Percentiles rank a stretch among this genome's conserved stretches.
Evolutionary conservation across 1,140 invertebrate species (phyloP).

Genomic region (Drosophila sproati): DNA sequence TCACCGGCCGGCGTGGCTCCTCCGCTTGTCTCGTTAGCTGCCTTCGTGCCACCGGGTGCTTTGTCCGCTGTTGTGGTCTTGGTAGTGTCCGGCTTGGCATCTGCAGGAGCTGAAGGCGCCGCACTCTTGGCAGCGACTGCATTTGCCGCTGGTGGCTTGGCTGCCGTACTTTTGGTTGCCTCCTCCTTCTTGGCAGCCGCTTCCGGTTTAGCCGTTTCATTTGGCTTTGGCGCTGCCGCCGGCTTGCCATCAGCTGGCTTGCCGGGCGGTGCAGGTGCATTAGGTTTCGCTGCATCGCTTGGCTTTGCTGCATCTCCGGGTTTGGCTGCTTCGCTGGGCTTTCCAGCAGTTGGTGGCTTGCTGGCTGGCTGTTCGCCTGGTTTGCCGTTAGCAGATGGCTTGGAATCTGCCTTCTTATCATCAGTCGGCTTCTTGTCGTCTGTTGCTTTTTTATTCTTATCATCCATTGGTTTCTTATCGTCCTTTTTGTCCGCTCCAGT

Average conservation of each 20-base stretch:
- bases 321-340: slow-evolving; percentile 40
- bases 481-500: slow-evolving; percentile 14
- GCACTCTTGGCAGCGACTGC: slow-evolving; percentile 64
- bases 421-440: slow-evolving; percentile 47
- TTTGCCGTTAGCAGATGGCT: slow-evolving; percentile 28
- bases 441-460: slow-evolving; percentile 47
- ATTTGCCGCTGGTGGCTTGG: slow-evolving; percentile 51
- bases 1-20: slow-evolving; percentile 57
- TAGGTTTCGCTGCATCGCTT: slow-evolving; percentile 55
- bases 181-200: slow-evolving; percentile 78
- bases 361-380: slow-evolving; percentile 44
- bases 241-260: slow-evolving; percentile 74
- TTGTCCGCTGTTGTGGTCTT: slow-evolving; percentile 33
- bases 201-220: slow-evolving; percentile 67
- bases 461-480: slow-evolving; percentile 23
- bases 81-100: slow-evolving; percentile 68
- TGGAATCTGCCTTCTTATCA: slow-evolving; percentile 32
- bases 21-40: slow-evolving; percentile 60
- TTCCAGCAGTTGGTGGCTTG: slow-evolving; percentile 49
- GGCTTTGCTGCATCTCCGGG: slow-evolving; percentile 55
- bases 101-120: slow-evolving; percentile 68
- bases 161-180: slow-evolving; percentile 58
- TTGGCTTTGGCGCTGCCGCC: slow-evolving; percentile 64
- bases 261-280: slow-evolving; percentile 73
- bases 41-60: slow-evolving; percentile 51